Conservation (phyloP, 2,113 vertebrate genomes). For the Tragelaphus strepsiceros region DNA sequence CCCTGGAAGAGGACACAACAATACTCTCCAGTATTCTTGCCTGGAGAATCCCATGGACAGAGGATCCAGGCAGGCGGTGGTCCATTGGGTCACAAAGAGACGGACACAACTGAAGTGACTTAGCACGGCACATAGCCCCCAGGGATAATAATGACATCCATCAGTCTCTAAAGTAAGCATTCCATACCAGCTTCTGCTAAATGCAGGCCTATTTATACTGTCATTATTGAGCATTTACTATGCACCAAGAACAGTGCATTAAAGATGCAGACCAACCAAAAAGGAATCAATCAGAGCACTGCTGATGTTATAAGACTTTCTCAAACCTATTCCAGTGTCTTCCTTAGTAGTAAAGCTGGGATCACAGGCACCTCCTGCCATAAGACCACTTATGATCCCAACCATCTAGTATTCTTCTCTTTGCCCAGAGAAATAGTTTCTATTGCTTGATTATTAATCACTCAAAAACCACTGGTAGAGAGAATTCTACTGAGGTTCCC, state of each 20-base stretch:
- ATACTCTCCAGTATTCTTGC: neutral
- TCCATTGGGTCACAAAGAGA: neutral
- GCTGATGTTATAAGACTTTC: neutral
- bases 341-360: neutral
- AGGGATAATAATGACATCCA: neutral
- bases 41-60: neutral
- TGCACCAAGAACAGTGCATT: neutral
- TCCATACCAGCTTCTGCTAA: neutral
- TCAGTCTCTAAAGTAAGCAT: neutral
- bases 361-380: neutral
- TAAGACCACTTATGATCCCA: neutral
- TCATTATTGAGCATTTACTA: neutral
- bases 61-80: neutral
- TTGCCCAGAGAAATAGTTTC: neutral
- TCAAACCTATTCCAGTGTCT: neutral
- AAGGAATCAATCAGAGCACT: neutral
- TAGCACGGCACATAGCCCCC: accelerated
- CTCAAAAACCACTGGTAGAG: neutral
- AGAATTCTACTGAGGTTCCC: neutral
- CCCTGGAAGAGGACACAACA: neutral
- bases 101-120: accelerated
- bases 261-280: neutral
- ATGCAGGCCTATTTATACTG: neutral
- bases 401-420: neutral
- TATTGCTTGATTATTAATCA: neutral